Evolutionary conservation across 2,797 vertebrate genomes (phyloP), one percentile per base, ranked within the genome.

Genomic region (Serranus cabrilla): DNA sequence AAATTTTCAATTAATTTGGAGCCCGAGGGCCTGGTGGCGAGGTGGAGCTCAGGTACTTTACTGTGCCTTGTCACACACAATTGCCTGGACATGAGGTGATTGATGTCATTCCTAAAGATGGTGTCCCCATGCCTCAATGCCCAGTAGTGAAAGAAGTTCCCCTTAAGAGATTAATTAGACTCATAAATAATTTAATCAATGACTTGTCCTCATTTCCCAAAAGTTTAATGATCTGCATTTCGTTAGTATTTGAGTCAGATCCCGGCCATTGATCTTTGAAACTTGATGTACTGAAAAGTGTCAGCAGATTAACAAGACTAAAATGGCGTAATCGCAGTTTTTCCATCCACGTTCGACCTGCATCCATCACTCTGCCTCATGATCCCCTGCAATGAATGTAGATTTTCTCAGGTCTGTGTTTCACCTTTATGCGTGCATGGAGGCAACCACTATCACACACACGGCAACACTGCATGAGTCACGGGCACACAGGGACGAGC

Each of bases 131-230:
- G 83, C 89, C 78, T 89, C 87, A 83, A 71, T 76, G 85, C 76
- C 89, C 78, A 25, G 31, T 55, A 43, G 77, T 71, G 73, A 76
- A 82, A 86, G 66, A 86, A 75, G 73, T 82, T 79, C 87, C 88
- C 80, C 77, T 78, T 57, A 69, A 78, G 71, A 88, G 90, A 94
- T 94, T 91, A 93, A 95, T 94, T 92, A 91, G 82, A 55, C 85
- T 80, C 89, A 89, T 94, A 93, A 92, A 95, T 86, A 87, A 87
- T 87, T 83, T 67, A 94, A 94, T 94, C 92, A 92, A 92, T 90
- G 87, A 76, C 89, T 79, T 84, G 84, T 91, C 87, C 87, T 88
- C 86, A 61, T 91, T 87, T 89, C 83, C 87, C 76, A 76, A 92
- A 93, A 89, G 86, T 94, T 93, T 92, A 95, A 94, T 90, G 92